A percentile compares a stretch with the other conserved stretches of the same genome.
Conservation (phyloP, 2,797 vertebrate genomes). For the Platyrinchus mystaceus region DNA sequence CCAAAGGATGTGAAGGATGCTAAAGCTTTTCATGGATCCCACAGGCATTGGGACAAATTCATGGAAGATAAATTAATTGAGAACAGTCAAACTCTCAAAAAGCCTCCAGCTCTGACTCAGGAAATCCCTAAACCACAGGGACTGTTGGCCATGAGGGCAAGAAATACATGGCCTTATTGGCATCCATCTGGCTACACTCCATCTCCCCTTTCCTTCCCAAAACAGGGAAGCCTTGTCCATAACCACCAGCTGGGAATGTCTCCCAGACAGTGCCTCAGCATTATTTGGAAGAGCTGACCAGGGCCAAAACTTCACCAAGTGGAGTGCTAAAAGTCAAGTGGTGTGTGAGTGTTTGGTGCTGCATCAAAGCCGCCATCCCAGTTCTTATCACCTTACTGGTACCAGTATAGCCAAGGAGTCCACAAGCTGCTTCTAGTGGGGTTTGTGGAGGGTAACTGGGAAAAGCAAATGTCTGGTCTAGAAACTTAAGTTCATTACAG, state of each 20-base stretch:
- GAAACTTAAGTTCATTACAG: not conserved
- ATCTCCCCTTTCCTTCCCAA: not conserved
- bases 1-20: not conserved
- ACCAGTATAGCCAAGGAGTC: not conserved
- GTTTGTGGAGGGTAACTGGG: not conserved
- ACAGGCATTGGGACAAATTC: not conserved
- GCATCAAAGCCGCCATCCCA: not conserved
- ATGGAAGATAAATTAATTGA: not conserved
- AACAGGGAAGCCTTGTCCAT: not conserved
- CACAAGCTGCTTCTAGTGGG: not conserved
- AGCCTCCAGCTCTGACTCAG: not conserved
- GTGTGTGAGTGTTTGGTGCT: not conserved
- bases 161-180: not conserved
- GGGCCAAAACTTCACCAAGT: not conserved
- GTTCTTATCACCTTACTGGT: not conserved
- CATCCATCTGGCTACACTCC: not conserved
- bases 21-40: not conserved
- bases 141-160: not conserved
- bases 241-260: not conserved
- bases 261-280: not conserved
- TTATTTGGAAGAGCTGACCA: not conserved
- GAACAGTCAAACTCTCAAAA: not conserved
- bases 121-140: not conserved
- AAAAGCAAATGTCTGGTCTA: not conserved
- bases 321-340: not conserved